These are phyloP conservation scores for Drosophila serrata DNA, from an alignment of 1,140 invertebrate genomes.

Conservation along the genomic window DNA sequence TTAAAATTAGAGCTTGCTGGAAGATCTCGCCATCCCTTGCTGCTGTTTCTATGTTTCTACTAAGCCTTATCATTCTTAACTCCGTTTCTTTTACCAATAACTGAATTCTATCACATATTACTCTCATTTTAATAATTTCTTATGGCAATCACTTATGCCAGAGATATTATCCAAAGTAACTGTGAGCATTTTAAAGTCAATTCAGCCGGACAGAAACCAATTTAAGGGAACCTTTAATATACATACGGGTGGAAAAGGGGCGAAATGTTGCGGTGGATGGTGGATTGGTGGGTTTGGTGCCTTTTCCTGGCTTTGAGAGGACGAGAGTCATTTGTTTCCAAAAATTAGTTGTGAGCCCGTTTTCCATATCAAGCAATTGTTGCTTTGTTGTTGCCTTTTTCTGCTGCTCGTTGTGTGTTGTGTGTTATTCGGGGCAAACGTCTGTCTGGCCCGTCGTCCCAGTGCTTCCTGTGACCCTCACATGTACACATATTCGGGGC, in stretches of 20 bases:
- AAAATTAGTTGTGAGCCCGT: constrained; percentile 76
- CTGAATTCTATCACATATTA: too few species aligned
- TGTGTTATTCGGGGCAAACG: constrained; percentile 46
- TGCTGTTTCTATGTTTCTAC: neutral
- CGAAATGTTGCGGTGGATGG: neutral
- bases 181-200: constrained; percentile 11
- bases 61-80: too few species aligned
- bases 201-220: constrained; percentile 18
- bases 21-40: too few species aligned
- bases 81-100: neutral
- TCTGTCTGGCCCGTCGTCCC: constrained; percentile 58
- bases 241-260: neutral
- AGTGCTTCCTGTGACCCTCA: constrained; percentile 56
- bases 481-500: constrained; percentile 10
- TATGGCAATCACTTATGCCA: constrained; percentile 37
- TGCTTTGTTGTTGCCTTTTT: constrained; percentile 58
- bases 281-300: neutral
- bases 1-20: too few species aligned
- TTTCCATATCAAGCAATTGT: constrained; percentile 69
- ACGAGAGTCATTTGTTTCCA: constrained; percentile 74
- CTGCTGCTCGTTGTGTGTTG: constrained; percentile 30
- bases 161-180: constrained; percentile 27
- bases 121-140: constrained; percentile 24
- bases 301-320: constrained; percentile 14
- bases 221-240: constrained; percentile 37